Conservation (phyloP, 2,888 invertebrate species). For the Plagodis dolabraria region DNA sequence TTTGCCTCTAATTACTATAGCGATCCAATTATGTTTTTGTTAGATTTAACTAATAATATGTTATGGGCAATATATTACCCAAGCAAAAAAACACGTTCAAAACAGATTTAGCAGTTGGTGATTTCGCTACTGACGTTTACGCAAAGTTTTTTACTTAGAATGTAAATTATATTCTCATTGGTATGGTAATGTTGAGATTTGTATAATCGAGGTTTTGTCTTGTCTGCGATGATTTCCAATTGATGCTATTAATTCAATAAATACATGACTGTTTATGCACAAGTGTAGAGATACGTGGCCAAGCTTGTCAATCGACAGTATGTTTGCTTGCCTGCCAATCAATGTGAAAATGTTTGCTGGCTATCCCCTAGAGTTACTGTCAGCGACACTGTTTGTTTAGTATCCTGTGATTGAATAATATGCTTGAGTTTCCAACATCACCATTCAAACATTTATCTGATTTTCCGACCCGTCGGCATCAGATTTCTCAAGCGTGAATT, state of each 20-base stretch:
- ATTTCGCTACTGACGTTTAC: no score
- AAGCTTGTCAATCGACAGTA: slow-evolving; percentile 25
- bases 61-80: slow-evolving; percentile 14
- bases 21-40: slow-evolving; percentile 12
- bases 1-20: slow-evolving; percentile 16
- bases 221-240: slow-evolving; percentile 28
- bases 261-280: slow-evolving; percentile 39
- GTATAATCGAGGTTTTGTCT: slow-evolving; percentile 9
- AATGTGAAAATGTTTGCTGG: slow-evolving; percentile 37
- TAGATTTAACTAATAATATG: no score
- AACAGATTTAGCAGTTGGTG: no score
- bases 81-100: slow-evolving; percentile 14
- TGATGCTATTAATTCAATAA: slow-evolving; percentile 36
- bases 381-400: slow-evolving; percentile 34
- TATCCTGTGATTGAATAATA: slow-evolving; percentile 9
- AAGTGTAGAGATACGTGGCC: slow-evolving; percentile 25
- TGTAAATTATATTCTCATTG: slow-evolving; percentile 15
- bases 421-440: slow-evolving; percentile 3
- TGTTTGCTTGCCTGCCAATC: slow-evolving; percentile 30
- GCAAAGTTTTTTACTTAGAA: neutral
- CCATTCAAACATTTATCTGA: slow-evolving; percentile 6
- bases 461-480: slow-evolving; percentile 21
- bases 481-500: slow-evolving; percentile 30
- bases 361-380: slow-evolving; percentile 22
- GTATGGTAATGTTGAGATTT: slow-evolving; percentile 20